phyloP scores from a whole-genome alignment of 2,888 invertebrate species.

The Apamea monoglypha region DNA sequence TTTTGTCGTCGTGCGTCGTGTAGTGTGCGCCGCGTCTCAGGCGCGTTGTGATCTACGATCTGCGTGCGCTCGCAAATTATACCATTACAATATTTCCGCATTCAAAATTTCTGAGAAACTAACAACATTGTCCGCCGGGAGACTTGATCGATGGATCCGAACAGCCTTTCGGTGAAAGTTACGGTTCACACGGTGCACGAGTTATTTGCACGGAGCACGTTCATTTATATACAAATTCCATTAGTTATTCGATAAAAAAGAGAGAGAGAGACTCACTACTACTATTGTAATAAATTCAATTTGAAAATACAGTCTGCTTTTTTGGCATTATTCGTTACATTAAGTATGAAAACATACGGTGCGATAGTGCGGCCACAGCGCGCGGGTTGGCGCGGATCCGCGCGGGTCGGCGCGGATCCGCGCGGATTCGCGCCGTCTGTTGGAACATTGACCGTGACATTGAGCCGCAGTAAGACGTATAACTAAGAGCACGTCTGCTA shows the following conservation, averaged over 20 bases:
- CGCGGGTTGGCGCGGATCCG: neutral
- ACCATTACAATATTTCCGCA: slow-evolving; percentile 47
- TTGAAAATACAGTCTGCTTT: slow-evolving; percentile 4
- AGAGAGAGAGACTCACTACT: slow-evolving; percentile 26
- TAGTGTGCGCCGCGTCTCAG: slow-evolving; percentile 36
- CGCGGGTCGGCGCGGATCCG: neutral
- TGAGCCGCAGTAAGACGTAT: slow-evolving; percentile 10
- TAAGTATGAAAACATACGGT: slow-evolving; percentile 3
- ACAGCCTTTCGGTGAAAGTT: slow-evolving; percentile 17
- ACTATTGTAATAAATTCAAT: slow-evolving; percentile 34
- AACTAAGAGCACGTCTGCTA: slow-evolving; percentile 8
- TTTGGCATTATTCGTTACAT: slow-evolving; percentile 16
- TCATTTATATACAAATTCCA: slow-evolving; percentile 30
- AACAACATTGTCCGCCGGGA: slow-evolving; percentile 14
- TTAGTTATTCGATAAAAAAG: slow-evolving; percentile 32
- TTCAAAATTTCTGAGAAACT: slow-evolving; percentile 49
- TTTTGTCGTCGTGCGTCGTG: slow-evolving; percentile 36
- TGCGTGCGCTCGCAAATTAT: slow-evolving; percentile 65
- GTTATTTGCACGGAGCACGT: slow-evolving; percentile 30
- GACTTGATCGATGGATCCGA: slow-evolving; percentile 36
- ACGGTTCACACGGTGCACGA: slow-evolving; percentile 20
- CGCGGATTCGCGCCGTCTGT: neutral
- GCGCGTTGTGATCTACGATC: slow-evolving; percentile 62
- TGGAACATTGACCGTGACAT: slow-evolving; percentile 30
- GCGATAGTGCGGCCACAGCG: neutral